These are phyloP conservation scores for Hiodon alosoides DNA, from an alignment of 2,113 vertebrate species.

Conservation along the genomic window DNA sequence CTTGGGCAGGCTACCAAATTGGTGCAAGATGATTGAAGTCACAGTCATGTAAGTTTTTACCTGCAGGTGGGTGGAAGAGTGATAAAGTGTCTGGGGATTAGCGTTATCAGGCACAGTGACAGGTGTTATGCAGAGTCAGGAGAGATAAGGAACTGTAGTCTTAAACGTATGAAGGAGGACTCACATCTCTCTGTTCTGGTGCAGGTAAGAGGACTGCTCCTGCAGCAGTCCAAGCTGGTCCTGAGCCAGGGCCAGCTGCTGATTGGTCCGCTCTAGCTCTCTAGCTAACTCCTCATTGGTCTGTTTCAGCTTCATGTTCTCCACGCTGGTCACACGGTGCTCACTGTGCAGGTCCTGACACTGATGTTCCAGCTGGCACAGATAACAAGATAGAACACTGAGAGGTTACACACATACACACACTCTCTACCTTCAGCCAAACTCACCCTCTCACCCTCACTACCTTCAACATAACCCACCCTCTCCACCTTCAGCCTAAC, in stretches of 20 bases:
- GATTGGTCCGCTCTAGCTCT: slow-evolving; percentile 69
- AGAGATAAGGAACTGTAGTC: not conserved
- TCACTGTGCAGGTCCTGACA: slow-evolving; percentile 72
- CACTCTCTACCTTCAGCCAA: not conserved
- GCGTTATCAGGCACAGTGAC: too few relatives aligned
- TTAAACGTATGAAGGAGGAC: slow-evolving; percentile 31
- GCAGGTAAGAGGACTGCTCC: slow-evolving; percentile 67
- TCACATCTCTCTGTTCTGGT: slow-evolving; percentile 84
- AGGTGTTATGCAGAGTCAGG: too few relatives aligned
- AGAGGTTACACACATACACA: not conserved
- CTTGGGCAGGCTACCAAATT: too few relatives aligned
- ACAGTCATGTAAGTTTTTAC: too few relatives aligned
- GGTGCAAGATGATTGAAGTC: too few relatives aligned
- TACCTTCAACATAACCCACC: not conserved
- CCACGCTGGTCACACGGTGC: slow-evolving; percentile 72
- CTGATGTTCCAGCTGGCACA: slow-evolving; percentile 73
- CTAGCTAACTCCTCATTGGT: slow-evolving; percentile 77
- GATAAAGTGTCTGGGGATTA: too few relatives aligned
- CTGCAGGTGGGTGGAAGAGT: too few relatives aligned
- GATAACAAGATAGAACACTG: not conserved
- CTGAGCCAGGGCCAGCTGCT: slow-evolving; percentile 71
- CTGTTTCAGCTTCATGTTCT: slow-evolving; percentile 80
- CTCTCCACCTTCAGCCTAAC: too few relatives aligned
- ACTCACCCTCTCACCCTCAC: too few relatives aligned
- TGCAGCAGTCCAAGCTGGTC: slow-evolving; percentile 76